Evolutionary conservation across 2,797 vertebrate genomes (phyloP), one percentile per base, ranked within the genome.

Genomic region (Erethizon dorsatum): DNA sequence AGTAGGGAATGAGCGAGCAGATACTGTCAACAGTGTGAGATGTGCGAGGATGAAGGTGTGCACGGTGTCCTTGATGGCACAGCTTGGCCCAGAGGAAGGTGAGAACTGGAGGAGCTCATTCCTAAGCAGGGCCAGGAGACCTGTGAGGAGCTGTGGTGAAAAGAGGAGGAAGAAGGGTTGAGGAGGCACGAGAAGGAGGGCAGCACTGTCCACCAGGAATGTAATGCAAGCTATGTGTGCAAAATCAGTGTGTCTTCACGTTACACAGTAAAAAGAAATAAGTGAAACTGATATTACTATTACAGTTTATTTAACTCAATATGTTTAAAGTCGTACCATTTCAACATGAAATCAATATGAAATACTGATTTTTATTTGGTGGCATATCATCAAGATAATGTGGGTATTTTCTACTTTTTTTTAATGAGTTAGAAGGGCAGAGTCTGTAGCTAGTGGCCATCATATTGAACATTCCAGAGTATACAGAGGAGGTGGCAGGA

Each of bases 21-120:
- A 8, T 24, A 6, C 1, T n/a, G 28, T 22, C 4, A 26, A 7
- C 15, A 4, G 5, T 5, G 50, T 12, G 63, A 71, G 22, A 37
- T 2, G 1, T 1, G 7, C 22, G 4, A 28, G 4, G 3, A 17
- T 15, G 8, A 24, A 26, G 6, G 2, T 0, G 1, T 5, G 33
- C 65, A 5, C 0, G 6, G 24, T 1, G 10, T 41, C 65, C 45
- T 18, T 4, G 0, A 41, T 1, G 15, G 85, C 18, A 3, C 14
- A 57, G 54, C 6, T 10, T 1, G 0, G 18, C 10, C 2, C n/a
- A 0, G 6, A 0, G 22, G 31, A 7, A n/a, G 2, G 31, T 18
- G 18, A 11, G 59, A 20, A 7, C 28, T n/a, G 50, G 33, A 31
- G 45, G 28, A 9, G 22, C 33, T 5, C 37, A n/a, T 56, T 24